Percentiles rank a stretch among this genome's conserved stretches.
Evolutionary conservation across 2,113 vertebrate species (phyloP).

Genomic region (Myiozetetes cayanensis): DNA sequence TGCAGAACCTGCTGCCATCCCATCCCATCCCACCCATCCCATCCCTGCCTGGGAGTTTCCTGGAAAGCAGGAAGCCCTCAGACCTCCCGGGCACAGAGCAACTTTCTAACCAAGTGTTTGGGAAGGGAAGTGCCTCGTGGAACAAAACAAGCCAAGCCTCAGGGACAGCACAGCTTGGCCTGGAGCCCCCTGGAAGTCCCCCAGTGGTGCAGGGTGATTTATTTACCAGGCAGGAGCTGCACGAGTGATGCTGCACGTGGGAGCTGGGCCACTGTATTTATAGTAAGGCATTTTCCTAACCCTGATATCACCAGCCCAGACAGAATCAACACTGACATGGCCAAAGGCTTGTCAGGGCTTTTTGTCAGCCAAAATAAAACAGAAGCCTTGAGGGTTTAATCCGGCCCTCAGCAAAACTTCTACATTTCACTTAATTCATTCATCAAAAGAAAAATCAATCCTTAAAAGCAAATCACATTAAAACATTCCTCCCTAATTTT

Average conservation of each 20-base stretch:
- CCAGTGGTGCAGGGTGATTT: neutral
- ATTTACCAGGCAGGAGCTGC: neutral
- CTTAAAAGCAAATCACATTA: neutral
- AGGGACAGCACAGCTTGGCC: neutral
- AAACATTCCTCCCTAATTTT: neutral
- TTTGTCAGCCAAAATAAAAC: slow-evolving; percentile 8
- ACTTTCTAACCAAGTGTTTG: neutral
- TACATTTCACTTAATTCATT: neutral
- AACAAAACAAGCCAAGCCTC: neutral
- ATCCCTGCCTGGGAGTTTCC: neutral
- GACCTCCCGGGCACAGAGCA: neutral
- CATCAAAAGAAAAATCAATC: neutral
- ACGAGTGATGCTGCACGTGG: neutral
- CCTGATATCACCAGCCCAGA: neutral
- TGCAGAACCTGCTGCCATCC: neutral
- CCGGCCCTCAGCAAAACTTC: neutral
- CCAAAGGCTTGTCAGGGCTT: neutral
- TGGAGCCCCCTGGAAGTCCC: neutral
- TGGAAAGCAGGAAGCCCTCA: neutral
- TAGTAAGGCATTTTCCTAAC: neutral
- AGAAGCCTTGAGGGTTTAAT: neutral
- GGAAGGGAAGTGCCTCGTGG: neutral
- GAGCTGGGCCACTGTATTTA: neutral
- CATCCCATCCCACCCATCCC: no score
- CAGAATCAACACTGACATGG: neutral